A percentile compares a stretch with the other conserved stretches of the same genome.
These are phyloP conservation scores for Sisyra nigra DNA, from an alignment of 2,888 invertebrate genomes.

Conservation along the genomic window DNA sequence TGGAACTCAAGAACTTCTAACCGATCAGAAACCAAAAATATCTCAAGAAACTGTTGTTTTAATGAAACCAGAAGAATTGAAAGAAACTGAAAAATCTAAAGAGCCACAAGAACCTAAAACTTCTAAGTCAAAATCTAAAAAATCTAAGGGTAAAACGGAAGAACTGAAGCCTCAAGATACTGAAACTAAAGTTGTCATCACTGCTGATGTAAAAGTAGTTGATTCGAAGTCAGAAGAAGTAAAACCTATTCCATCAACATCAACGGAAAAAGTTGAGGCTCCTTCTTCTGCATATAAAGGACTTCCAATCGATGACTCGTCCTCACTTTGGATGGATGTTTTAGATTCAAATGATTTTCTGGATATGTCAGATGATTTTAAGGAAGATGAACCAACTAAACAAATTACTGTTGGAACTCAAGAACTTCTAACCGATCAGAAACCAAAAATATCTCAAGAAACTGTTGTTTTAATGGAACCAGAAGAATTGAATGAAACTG, in stretches of 20 bases:
- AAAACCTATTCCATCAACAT: not conserved
- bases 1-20: too few species aligned
- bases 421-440: too few species aligned
- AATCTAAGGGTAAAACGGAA: slow-evolving; percentile 3
- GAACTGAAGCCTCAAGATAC: not conserved
- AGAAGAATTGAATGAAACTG: slow-evolving; percentile 16
- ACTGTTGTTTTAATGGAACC: slow-evolving; percentile 20
- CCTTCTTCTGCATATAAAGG: slow-evolving; percentile 9
- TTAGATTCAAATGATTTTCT: slow-evolving; percentile 12
- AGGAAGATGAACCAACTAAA: too few species aligned
- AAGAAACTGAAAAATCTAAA: slow-evolving; percentile 15
- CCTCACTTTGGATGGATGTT: slow-evolving; percentile 6
- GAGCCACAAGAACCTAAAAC: not conserved
- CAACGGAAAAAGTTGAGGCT: not conserved
- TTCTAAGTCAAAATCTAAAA: not conserved
- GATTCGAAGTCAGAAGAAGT: not conserved
- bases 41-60: slow-evolving; percentile 17
- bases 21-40: too few species aligned
- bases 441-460: slow-evolving; percentile 6
- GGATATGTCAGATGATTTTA: slow-evolving; percentile 11
- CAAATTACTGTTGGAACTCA: slow-evolving; percentile 11
- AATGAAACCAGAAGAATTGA: slow-evolving; percentile 17
- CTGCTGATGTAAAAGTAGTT: not conserved
- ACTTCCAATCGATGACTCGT: slow-evolving; percentile 11
- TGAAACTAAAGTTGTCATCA: not conserved